Percentiles rank a stretch among this genome's conserved stretches.
These are phyloP conservation scores for Toxotes chatareus DNA, from an alignment of 2,113 vertebrate species.

Conservation along the genomic window DNA sequence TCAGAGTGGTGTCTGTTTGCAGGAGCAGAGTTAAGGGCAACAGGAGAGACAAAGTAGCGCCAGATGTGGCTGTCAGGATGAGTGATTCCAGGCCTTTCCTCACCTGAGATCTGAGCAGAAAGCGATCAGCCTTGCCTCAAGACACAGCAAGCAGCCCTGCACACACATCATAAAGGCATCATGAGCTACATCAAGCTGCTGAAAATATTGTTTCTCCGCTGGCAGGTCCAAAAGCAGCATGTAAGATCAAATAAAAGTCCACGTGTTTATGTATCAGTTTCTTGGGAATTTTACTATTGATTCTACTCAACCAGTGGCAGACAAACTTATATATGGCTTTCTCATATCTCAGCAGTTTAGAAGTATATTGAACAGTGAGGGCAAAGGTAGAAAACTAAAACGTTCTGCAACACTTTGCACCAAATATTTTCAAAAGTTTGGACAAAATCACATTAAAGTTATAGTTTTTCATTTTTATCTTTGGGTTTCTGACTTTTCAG, in stretches of 20 bases:
- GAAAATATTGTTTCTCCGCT: slow-evolving; percentile 41
- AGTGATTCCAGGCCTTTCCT: slow-evolving; percentile 81
- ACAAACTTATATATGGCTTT: not conserved
- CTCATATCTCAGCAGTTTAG: not conserved
- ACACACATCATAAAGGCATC: slow-evolving; percentile 46
- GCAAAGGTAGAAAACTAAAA: not conserved
- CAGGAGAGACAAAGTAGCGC: slow-evolving; percentile 76
- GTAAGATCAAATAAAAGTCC: slow-evolving; percentile 39
- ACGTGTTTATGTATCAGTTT: slow-evolving; percentile 33
- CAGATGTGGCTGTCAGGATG: slow-evolving; percentile 81
- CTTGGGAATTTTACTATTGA: slow-evolving; percentile 17
- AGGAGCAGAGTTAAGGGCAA: slow-evolving; percentile 57
- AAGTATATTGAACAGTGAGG: not conserved
- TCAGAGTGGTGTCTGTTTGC: slow-evolving; percentile 60
- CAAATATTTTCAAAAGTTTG: not conserved
- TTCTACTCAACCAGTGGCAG: not conserved
- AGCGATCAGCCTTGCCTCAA: slow-evolving; percentile 44
- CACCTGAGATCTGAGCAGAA: slow-evolving; percentile 76
- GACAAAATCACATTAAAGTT: not conserved
- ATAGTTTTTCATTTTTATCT: not conserved
- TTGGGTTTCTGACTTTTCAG: too few relatives aligned
- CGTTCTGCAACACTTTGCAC: not conserved
- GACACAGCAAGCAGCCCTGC: slow-evolving; percentile 37
- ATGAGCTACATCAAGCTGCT: slow-evolving; percentile 27
- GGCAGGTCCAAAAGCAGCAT: slow-evolving; percentile 22